These are phyloP conservation scores for Tyto alba DNA, from an alignment of 2,113 vertebrate genomes.

Conservation along the genomic window DNA sequence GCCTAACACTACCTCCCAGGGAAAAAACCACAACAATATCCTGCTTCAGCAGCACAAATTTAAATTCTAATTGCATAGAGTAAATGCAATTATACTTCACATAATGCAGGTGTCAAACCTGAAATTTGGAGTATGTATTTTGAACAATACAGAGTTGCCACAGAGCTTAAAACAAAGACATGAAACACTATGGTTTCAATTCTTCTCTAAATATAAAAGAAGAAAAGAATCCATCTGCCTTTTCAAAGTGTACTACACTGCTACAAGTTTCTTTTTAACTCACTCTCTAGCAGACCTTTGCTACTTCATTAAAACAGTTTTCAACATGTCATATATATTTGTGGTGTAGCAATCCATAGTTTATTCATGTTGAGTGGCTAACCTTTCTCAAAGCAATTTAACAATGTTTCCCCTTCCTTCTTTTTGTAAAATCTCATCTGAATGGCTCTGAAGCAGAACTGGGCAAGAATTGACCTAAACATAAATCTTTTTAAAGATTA, in stretches of 20 bases:
- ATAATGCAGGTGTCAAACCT: slow-evolving; percentile 42
- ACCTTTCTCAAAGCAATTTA: slow-evolving; percentile 47
- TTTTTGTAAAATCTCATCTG: slow-evolving; percentile 13
- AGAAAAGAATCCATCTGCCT: neutral
- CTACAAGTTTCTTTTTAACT: neutral
- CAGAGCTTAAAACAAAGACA: slow-evolving; percentile 15
- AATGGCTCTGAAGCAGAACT: slow-evolving; percentile 28
- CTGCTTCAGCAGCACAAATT: slow-evolving; percentile 42
- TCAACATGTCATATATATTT: slow-evolving; percentile 9
- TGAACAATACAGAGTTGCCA: neutral
- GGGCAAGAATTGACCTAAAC: neutral
- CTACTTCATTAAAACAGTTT: slow-evolving; percentile 54
- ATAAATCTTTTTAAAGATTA: neutral
- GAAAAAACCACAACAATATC: neutral
- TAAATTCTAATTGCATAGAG: slow-evolving; percentile 52
- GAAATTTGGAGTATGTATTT: neutral
- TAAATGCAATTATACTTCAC: slow-evolving; percentile 57
- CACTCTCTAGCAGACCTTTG: slow-evolving; percentile 6
- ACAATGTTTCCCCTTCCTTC: neutral
- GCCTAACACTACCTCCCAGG: slow-evolving; percentile 14
- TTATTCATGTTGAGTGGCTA: slow-evolving; percentile 34
- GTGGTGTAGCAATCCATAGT: neutral
- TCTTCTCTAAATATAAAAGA: neutral
- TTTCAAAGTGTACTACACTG: neutral
- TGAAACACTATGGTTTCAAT: neutral